Conservation (phyloP, 2,888 invertebrate species). For the Pseudanteris insignis region DNA sequence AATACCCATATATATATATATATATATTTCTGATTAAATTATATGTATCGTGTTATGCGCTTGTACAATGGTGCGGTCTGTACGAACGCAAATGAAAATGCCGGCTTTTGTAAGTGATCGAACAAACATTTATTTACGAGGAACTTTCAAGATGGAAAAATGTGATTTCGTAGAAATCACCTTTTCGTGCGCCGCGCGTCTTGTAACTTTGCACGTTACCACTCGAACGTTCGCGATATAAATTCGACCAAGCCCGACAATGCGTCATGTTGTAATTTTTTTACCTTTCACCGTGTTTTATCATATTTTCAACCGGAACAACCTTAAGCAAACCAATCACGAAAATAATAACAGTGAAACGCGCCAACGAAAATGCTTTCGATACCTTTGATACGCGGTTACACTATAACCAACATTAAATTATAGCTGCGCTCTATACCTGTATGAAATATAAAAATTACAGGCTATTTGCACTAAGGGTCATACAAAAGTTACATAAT, state of each 20-base stretch:
- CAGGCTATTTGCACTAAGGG: too few species aligned
- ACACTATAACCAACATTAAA: conserved; percentile 6
- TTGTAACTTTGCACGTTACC: conserved; percentile 42
- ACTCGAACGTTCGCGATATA: conserved; percentile 31
- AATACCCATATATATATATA: too few species aligned
- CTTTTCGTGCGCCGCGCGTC: conserved; percentile 36
- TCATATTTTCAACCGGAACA: conserved; percentile 8
- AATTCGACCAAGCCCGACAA: conserved; percentile 28
- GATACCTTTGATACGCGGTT: conserved; percentile 9
- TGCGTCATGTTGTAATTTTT: conserved; percentile 19
- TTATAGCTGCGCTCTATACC: conserved; percentile 7
- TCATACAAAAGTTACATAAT: too few species aligned
- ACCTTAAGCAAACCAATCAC: conserved; percentile 22
- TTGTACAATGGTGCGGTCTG: conserved; percentile 9
- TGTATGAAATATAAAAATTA: conserved; percentile 14
- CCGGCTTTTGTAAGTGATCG: conserved; percentile 28
- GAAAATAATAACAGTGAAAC: conserved; percentile 18
- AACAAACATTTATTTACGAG: conserved; percentile 41
- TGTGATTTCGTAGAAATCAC: conserved; percentile 43
- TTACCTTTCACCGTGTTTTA: not conserved
- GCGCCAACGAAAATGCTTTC: conserved; percentile 8
- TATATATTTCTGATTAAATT: conserved; percentile 15
- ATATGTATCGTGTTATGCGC: not conserved
- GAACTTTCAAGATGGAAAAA: conserved; percentile 41
- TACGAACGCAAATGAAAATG: conserved; percentile 23